Evolutionary conservation across 2,113 vertebrate genomes (phyloP), one percentile per base, ranked within the genome.

Genomic region (Collichthys lucidus): DNA sequence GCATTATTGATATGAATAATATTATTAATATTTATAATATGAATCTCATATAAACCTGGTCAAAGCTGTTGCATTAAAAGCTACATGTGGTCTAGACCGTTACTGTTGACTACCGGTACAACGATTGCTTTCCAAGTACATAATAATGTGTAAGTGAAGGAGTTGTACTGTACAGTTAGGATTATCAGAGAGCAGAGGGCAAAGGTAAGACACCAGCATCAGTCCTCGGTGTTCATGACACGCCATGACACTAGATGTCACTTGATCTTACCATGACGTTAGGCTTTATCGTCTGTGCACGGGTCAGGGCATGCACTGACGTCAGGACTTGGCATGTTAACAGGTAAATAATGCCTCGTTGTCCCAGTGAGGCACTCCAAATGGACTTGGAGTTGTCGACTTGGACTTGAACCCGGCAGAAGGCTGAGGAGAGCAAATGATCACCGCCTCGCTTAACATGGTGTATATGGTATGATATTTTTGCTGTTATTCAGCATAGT

Each of bases 101-200:
- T 44, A 17, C 16, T 52, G 22, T 44, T 53, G 55, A 46, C 10
- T 16, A 22, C 16, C 0, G 14, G 29, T 3, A 12, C 5, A 35
- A 0, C 35, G 7, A 35, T 1, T 29, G 5, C 35, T 35, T 35
- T 35, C 35, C 8, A 35, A 35, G 35, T 5, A 40, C 19, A 65
- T 11, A 24, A 20, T n/a, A 24, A 74, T 17, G 66, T 40, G 14
- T 14, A 26, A 20, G 49, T 26, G 52, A 60, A 62, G 22, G n/a
- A 44, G 20, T 6, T 76, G 17, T 65, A 49, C 42, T 61, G 29
- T 26, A 0, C 11, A 3, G 40, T 17, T n/a, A 46, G 49, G 64
- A 80, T 74, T 60, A 81, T 19, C 44, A 61, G 44, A 60, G 35
- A 46, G 24, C 71, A 69, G 52, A 82, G 44, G 52, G 1, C 50